These are phyloP conservation scores for Felis catus DNA, from an alignment of 2,113 vertebrate genomes.

Conservation along the genomic window F.catus_Fca126_mat1.0 CM031421.1:106314501-106315000, in stretches of 20 bases:
- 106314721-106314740: conserved; percentile 58
- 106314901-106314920: conserved; percentile 78
- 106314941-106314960: conserved; percentile 79
- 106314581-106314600: conserved; percentile 68
- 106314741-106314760: neutral
- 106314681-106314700: conserved; percentile 48
- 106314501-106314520: conserved; percentile 92
- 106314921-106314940: conserved; percentile 78
- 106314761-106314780: conserved; percentile 6
- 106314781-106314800: conserved; percentile 69
- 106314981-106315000: conserved; percentile 60
- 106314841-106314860: conserved; percentile 79
- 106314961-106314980: conserved; percentile 71
- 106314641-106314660: conserved; percentile 3
- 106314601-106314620: conserved; percentile 72
- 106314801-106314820: conserved; percentile 60
- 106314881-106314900: conserved; percentile 80
- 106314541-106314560: conserved; percentile 86
- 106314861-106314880: conserved; percentile 78
- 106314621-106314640: conserved; percentile 32
- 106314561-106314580: conserved; percentile 71
- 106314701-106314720: conserved; percentile 37
- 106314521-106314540: conserved; percentile 92
- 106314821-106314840: conserved; percentile 82
- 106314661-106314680: conserved; percentile 23